Evolutionary conservation across 2,888 invertebrate genomes (phyloP).

Genomic region (Sussaba pulchella): DNA sequence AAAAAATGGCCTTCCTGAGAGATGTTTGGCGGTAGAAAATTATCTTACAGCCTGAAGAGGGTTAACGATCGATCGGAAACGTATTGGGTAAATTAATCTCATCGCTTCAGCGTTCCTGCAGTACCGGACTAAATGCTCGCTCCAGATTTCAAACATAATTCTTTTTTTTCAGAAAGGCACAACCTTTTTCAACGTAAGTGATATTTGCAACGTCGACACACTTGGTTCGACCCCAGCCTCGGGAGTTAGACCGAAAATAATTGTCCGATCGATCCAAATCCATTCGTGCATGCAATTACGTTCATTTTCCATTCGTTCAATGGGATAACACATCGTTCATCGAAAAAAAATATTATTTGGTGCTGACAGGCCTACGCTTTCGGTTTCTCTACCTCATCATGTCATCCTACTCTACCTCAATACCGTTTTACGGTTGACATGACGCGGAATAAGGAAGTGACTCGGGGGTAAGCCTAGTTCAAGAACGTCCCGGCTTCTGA

Average conservation of each 20-base stretch:
- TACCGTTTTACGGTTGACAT: conserved; percentile 63
- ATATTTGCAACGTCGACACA: background rate
- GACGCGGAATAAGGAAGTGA: conserved; percentile 77
- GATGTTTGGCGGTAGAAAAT: background rate
- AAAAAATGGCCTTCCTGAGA: background rate
- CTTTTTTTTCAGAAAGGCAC: too few relatives aligned
- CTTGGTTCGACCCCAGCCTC: background rate
- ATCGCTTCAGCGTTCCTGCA: conserved; percentile 71
- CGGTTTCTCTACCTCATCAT: background rate
- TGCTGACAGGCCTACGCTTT: background rate
- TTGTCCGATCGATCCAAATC: conserved; percentile 5
- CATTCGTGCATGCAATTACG: background rate
- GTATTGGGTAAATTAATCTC: conserved; percentile 80
- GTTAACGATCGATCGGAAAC: conserved; percentile 16
- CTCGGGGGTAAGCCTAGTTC: conserved; percentile 71
- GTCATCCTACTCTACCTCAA: too few relatives aligned
- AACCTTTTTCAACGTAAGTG: background rate
- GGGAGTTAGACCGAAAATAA: background rate
- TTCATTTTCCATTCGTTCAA: background rate
- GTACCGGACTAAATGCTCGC: too few relatives aligned
- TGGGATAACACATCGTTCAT: conserved; percentile 9
- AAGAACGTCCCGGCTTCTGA: conserved; percentile 62
- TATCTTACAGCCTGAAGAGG: background rate
- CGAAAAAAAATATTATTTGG: conserved; percentile 16
- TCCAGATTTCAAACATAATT: too few relatives aligned